Percentiles rank a stretch among this genome's conserved stretches.
These are phyloP conservation scores for Wasmannia auropunctata DNA, from an alignment of 1,140 invertebrate species.

Conservation along the genomic window DNA sequence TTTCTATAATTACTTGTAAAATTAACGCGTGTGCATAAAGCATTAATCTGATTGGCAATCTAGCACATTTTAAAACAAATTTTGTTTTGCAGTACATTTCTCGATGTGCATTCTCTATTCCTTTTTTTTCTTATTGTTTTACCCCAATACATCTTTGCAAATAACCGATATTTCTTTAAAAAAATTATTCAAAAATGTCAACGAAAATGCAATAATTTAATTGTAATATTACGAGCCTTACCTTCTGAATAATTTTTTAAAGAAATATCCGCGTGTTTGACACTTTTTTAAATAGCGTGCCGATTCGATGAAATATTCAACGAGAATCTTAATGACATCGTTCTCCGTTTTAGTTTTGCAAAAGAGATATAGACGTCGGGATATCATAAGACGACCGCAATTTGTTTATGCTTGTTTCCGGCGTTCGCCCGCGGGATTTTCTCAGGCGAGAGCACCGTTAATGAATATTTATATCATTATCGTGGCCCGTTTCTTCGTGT, in stretches of 20 bases:
- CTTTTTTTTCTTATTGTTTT: background rate
- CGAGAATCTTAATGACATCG: background rate
- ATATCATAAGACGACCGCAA: conserved; percentile 22
- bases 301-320: background rate
- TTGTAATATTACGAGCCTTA: background rate
- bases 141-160: background rate
- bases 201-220: background rate
- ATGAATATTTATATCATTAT: conserved; percentile 74
- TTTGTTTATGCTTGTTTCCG: conserved; percentile 51
- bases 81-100: conserved; percentile 3
- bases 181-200: background rate
- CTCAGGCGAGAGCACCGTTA: conserved; percentile 30
- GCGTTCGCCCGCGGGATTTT: conserved; percentile 20
- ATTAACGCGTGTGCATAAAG: background rate
- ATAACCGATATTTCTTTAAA: background rate
- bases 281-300: background rate
- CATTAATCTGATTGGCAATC: too few species aligned
- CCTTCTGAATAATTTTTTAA: too few species aligned
- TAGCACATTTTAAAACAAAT: background rate
- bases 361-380: background rate
- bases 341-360: background rate
- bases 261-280: too few species aligned
- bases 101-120: background rate
- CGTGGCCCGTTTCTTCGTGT: conserved; percentile 25
- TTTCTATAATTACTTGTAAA: background rate